Conservation (phyloP, 2,797 vertebrate genomes). For the Phyllotis vaccarum region DNA sequence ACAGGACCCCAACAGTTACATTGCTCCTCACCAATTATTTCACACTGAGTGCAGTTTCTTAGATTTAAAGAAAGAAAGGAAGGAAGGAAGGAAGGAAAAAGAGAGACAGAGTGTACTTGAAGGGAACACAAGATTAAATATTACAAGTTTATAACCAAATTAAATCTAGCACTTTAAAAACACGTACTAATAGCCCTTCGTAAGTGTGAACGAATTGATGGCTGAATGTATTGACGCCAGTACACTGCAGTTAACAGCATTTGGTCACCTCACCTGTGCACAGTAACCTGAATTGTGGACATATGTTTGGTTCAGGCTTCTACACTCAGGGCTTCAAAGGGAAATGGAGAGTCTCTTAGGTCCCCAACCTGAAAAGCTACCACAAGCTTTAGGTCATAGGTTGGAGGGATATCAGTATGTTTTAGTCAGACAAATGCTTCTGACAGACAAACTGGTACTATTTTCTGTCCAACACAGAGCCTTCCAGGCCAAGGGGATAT, state of each 20-base stretch:
- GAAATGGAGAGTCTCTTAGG: background rate
- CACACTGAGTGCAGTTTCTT: slow-evolving; percentile 64
- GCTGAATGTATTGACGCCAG: background rate
- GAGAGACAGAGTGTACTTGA: background rate
- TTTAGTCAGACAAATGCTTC: background rate
- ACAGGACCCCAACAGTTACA: background rate
- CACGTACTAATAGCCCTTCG: slow-evolving; percentile 82
- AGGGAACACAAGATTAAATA: slow-evolving; percentile 31
- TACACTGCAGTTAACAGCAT: slow-evolving; percentile 75
- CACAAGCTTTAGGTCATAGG: background rate
- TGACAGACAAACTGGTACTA: background rate
- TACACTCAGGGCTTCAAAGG: background rate
- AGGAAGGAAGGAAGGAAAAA: too few species aligned
- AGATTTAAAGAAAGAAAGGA: background rate
- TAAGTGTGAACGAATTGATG: slow-evolving; percentile 64
- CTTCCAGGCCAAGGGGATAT: background rate
- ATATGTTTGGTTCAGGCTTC: background rate
- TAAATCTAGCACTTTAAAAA: slow-evolving; percentile 77
- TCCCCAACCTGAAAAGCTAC: background rate
- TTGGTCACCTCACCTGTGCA: background rate
- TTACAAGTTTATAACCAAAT: slow-evolving; percentile 60
- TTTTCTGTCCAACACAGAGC: background rate
- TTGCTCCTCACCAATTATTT: slow-evolving; percentile 37
- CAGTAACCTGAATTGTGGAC: background rate
- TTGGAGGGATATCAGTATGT: background rate